A percentile compares a stretch with the other conserved stretches of the same genome.
Evolutionary conservation across 2,797 vertebrate species (phyloP).

Genomic region (Anguilla anguilla): DNA sequence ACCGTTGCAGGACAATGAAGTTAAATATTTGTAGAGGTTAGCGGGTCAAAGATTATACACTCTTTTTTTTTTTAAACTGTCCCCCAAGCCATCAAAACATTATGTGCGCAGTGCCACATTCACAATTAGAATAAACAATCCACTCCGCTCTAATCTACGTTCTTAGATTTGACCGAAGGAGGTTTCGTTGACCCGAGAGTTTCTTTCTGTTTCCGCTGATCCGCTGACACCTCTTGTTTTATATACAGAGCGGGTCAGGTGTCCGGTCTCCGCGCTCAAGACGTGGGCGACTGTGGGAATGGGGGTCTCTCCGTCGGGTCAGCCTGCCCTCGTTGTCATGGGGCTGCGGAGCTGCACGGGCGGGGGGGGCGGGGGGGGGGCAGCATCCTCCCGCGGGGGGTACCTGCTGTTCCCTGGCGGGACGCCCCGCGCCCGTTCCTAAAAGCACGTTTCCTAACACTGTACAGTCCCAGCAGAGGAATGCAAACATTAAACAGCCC

Average conservation of each 20-base stretch:
- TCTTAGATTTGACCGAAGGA: not conserved
- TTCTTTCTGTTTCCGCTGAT: slow-evolving; percentile 3
- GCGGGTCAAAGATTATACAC: not conserved
- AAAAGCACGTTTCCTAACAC: slow-evolving; percentile 53
- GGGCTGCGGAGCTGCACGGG: slow-evolving; percentile 55
- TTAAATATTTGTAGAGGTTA: slow-evolving; percentile 2
- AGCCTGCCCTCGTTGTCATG: slow-evolving; percentile 60
- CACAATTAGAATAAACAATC: not conserved
- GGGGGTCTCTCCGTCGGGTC: slow-evolving; percentile 55
- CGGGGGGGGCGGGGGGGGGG: slow-evolving; percentile 38
- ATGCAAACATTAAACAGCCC: slow-evolving; percentile 60
- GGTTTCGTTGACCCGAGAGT: not conserved
- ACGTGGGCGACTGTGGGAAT: not conserved
- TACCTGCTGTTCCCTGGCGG: slow-evolving; percentile 66
- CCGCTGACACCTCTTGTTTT: not conserved
- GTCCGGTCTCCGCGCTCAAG: not conserved
- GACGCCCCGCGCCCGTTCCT: slow-evolving; percentile 59
- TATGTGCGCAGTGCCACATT: not conserved
- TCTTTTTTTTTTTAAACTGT: not conserved
- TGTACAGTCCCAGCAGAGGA: slow-evolving; percentile 58
- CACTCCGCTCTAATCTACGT: not conserved
- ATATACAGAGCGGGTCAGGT: not conserved
- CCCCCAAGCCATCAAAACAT: not conserved
- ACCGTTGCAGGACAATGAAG: not conserved
- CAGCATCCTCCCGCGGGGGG: slow-evolving; percentile 63